These are phyloP conservation scores for Candidula unifasciata DNA, from an alignment of 2,888 invertebrate species.

Conservation along the genomic window DNA sequence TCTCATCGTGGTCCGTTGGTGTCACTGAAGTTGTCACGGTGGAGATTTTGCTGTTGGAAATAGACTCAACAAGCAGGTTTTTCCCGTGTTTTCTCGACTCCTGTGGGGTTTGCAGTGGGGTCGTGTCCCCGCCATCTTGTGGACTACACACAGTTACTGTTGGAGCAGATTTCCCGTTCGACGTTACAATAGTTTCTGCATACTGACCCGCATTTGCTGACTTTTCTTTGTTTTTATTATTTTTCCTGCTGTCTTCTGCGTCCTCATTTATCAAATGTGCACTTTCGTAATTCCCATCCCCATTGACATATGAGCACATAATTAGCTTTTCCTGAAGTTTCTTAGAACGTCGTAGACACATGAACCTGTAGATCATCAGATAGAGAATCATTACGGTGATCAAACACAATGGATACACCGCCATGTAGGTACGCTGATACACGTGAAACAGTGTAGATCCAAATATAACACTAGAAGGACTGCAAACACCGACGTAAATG, in stretches of 20 bases:
- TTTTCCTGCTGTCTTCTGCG: not conserved
- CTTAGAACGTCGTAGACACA: slow-evolving; percentile 59
- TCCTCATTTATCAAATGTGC: slow-evolving; percentile 11
- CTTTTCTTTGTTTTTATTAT: not conserved
- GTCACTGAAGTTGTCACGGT: slow-evolving; percentile 7
- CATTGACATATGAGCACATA: slow-evolving; percentile 56
- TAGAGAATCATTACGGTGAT: slow-evolving; percentile 75
- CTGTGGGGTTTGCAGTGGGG: not conserved
- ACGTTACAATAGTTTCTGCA: not conserved
- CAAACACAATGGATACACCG: slow-evolving; percentile 73
- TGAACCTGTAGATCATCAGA: slow-evolving; percentile 73
- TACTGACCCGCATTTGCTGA: not conserved
- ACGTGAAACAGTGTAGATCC: slow-evolving; percentile 60
- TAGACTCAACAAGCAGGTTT: slow-evolving; percentile 3
- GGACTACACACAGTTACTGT: not conserved
- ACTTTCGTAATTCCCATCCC: slow-evolving; percentile 51
- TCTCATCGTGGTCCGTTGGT: slow-evolving; percentile 30
- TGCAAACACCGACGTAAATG: slow-evolving; percentile 65
- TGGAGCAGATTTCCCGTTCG: not conserved
- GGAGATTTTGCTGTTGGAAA: not conserved
- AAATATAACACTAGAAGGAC: slow-evolving; percentile 60
- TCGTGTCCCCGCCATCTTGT: not conserved
- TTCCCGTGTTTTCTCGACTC: not conserved
- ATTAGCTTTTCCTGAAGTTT: slow-evolving; percentile 56
- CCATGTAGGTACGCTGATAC: slow-evolving; percentile 74